phyloP scores from a whole-genome alignment of 2,113 vertebrate species.

The Pseudopodoces humilis region DNA sequence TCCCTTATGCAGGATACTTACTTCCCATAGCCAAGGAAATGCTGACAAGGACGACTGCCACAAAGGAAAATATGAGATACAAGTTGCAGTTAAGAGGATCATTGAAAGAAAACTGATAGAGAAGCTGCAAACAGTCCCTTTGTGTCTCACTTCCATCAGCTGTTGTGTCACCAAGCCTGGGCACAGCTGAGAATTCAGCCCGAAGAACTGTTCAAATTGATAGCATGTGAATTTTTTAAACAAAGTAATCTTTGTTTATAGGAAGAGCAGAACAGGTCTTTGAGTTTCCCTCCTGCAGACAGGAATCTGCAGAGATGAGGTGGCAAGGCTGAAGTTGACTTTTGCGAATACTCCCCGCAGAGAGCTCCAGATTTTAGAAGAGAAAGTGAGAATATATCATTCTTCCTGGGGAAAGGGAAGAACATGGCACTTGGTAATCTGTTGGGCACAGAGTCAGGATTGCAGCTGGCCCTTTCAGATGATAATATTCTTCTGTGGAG shows the following conservation, averaged over 20 bases:
- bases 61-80: not conserved
- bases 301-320: accelerated
- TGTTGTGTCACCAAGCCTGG: not conserved
- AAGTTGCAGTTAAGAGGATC: not conserved
- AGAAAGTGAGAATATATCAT: not conserved
- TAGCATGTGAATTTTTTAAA: not conserved
- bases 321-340: not conserved
- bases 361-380: not conserved
- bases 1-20: not conserved
- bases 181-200: slow-evolving; percentile 22
- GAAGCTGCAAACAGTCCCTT: not conserved
- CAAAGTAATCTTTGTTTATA: not conserved
- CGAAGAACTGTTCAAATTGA: not conserved
- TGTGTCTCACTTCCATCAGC: not conserved
- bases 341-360: not conserved
- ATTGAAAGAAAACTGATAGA: not conserved
- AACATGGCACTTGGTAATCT: not conserved
- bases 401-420: not conserved
- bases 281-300: not conserved
- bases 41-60: not conserved
- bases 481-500: not conserved
- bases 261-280: not conserved
- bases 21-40: not conserved
- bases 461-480: not conserved
- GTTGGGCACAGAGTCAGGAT: not conserved